Base-by-base conservation (phyloP, 2,797 vertebrate genomes). In the Spatula clypeata region DNA sequence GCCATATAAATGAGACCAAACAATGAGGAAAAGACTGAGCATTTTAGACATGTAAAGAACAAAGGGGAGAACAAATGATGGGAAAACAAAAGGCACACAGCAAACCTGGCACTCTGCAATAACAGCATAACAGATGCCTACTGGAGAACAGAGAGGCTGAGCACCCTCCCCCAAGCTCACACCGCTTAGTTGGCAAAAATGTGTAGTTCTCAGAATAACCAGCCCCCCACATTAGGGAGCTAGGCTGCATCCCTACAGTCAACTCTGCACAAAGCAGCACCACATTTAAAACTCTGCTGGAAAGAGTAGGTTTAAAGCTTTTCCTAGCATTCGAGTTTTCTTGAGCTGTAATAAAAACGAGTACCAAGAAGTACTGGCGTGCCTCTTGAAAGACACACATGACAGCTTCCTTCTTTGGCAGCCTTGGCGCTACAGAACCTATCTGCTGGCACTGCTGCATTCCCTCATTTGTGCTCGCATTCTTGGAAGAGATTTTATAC, bases 381-480 rank as follows among this genome's bases (percentile, higher is more conserved):
- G 57, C 93, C 64, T 79, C 70, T 79, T 2, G 3, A 86, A 90
- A 88, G 32, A 42, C 44, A 88, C 24, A 70, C 60, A 44, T 19
- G 88, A 95, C 88, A 93, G 74, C 64, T 86, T 89, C 67, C 64
- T 72, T 2, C 2, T 47, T 90, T 23, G 76, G 55, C 77, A 92
- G 69, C 65, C 80, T 88, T 95, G 94, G 95, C 93, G 90, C 57
- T 47, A 42, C 64, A 94, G 64, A 60, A 85, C 72, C 77, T 76
- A 73, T 94, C 88, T 90, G 88, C 75, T 94, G 96, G 93, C 96
- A 92, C 74, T 58, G 71, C 80, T 82, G 71, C 65, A 71, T 82
- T 79, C 60, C 69, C 83, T 92, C 84, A 94, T 96, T 94, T 95
- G 92, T 85, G 88, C 86, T 72, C 83, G 91, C 89, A 94, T 92